Percentiles rank a stretch among this genome's conserved stretches.
Evolutionary conservation across 2,113 vertebrate genomes (phyloP).

Genomic region (Serinus canaria): DNA sequence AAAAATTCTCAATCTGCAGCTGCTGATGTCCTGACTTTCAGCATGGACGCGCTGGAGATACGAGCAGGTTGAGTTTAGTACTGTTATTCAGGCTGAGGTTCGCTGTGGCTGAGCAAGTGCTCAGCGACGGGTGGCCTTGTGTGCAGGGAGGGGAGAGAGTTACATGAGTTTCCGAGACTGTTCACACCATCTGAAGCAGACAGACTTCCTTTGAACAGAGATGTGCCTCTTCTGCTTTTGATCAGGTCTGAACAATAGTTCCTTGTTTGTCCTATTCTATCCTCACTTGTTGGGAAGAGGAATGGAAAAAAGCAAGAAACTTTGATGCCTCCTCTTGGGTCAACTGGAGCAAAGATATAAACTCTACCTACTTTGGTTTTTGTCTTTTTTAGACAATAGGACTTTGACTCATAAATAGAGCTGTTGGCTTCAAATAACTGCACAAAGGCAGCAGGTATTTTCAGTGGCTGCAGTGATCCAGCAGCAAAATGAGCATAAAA

Average conservation of each 20-base stretch:
- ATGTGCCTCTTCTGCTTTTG: constrained; percentile 9
- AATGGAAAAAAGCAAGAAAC: background rate
- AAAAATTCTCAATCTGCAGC: background rate
- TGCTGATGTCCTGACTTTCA: background rate
- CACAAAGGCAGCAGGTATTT: background rate
- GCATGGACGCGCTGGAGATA: background rate
- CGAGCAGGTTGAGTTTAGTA: background rate
- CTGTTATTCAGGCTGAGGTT: background rate
- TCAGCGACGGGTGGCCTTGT: background rate
- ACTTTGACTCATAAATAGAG: background rate
- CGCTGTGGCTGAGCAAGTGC: background rate
- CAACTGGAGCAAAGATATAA: background rate
- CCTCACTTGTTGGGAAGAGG: background rate
- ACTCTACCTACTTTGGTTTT: background rate
- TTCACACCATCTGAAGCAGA: background rate
- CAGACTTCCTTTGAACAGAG: constrained; percentile 29
- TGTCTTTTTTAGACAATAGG: background rate
- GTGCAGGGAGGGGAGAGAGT: background rate
- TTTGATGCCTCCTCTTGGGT: background rate
- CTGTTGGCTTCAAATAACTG: background rate
- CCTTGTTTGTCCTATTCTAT: background rate
- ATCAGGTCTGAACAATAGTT: background rate
- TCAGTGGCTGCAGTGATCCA: background rate
- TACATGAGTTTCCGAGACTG: rapidly evolving
- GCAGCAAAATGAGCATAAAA: background rate